A percentile compares a stretch with the other conserved stretches of the same genome.
Conservation (phyloP, 2,113 vertebrate genomes). For the Myrmecobius fasciatus region DNA sequence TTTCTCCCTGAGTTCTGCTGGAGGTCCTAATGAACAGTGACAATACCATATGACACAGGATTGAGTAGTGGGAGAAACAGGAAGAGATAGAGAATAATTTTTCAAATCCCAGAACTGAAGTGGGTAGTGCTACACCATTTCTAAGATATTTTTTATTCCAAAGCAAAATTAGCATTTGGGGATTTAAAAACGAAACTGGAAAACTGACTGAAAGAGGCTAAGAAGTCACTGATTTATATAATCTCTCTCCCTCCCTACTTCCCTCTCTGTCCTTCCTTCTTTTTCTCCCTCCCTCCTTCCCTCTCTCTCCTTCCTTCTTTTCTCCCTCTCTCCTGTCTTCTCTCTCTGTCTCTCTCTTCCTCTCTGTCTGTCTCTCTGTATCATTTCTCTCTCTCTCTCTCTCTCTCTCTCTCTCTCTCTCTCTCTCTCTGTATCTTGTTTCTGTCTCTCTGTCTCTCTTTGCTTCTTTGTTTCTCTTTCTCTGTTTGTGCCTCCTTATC, state of each 20-base stretch:
- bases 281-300: too few relatives aligned
- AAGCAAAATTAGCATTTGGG: neutral
- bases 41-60: neutral
- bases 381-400: neutral
- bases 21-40: neutral
- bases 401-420: too few relatives aligned
- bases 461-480: too few relatives aligned
- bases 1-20: neutral
- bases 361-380: too few relatives aligned
- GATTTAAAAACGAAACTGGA: constrained; percentile 40
- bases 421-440: too few relatives aligned
- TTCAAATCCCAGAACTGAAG: neutral
- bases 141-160: neutral
- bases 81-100: neutral
- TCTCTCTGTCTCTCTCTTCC: accelerated
- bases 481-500: neutral
- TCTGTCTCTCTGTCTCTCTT: neutral
- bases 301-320: too few relatives aligned
- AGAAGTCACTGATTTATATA: neutral
- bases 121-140: neutral
- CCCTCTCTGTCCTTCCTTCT: too few relatives aligned
- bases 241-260: neutral
- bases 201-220: constrained; percentile 28
- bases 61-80: neutral
- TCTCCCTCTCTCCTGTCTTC: too few relatives aligned